Conservation (phyloP, 2,113 vertebrate genomes). For the Centropristis striata region DNA sequence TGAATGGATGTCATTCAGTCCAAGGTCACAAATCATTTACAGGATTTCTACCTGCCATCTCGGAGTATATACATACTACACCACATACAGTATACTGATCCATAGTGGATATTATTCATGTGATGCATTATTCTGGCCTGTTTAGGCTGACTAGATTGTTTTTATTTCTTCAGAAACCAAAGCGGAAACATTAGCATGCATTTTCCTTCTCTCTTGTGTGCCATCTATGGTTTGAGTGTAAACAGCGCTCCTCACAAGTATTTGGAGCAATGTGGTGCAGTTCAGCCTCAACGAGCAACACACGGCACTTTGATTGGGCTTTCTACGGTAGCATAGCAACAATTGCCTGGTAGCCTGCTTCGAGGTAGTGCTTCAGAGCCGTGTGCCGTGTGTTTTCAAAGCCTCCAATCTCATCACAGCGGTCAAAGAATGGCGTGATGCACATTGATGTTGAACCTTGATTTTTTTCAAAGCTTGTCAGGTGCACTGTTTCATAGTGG, state of each 20-base stretch:
- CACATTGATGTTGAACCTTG: constrained; percentile 59
- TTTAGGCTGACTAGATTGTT: constrained; percentile 35
- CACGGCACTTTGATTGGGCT: constrained; percentile 73
- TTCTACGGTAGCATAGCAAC: constrained; percentile 80
- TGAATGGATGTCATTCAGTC: constrained; percentile 25
- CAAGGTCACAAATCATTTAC: constrained; percentile 19
- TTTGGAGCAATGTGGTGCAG: constrained; percentile 64
- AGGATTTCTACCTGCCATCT: constrained; percentile 2
- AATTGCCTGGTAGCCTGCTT: constrained; percentile 77
- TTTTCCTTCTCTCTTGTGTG: constrained; percentile 38
- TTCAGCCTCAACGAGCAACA: constrained; percentile 70
- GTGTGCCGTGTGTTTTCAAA: constrained; percentile 65
- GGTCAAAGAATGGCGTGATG: constrained; percentile 64
- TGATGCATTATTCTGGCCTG: constrained; percentile 43
- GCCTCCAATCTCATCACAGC: constrained; percentile 73
- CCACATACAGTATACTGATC: constrained; percentile 13
- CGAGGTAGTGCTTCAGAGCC: constrained; percentile 71
- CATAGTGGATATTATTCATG: constrained; percentile 37
- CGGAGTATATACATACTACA: background rate
- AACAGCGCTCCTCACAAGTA: constrained; percentile 58
- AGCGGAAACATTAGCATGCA: constrained; percentile 24
- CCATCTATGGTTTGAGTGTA: constrained; percentile 44
- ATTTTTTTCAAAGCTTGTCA: constrained; percentile 64
- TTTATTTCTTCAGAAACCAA: constrained; percentile 5
- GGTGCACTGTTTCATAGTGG: background rate